Base-by-base conservation (phyloP, 2,113 vertebrate species). In the Myiopsitta monachus region DNA sequence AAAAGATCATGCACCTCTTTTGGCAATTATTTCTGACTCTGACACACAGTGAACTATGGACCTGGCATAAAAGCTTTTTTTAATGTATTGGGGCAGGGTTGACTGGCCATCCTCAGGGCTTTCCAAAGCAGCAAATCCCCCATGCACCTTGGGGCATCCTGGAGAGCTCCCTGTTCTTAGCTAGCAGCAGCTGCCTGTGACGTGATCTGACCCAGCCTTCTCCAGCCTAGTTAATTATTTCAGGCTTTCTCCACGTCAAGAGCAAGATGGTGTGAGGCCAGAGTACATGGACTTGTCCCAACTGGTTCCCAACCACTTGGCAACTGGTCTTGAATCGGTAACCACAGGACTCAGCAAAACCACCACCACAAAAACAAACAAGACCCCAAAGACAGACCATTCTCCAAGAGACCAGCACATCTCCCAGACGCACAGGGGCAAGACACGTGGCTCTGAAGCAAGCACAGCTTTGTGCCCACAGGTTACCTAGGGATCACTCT, bases 401-500 rank as follows among this genome's bases (percentile, higher is more conserved):
- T 39, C 18, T 24, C 38, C 8, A 2, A 18, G 24, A 38, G 26
- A 54, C 27, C 46, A 43, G 14, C 46, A 27, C 21, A 27, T 15
- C 19, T 55, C 70, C 63, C 26, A 43, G 1, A 16, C 0, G 0
- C 0, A 4, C 0, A 9, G 13, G 44, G 7, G 3, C 23, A 31
- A 30, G 61, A 30, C 0, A 0, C 0, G 0, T 0, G 11, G 19
- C 66, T 33, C 0, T 1, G 72, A 63, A 55, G 41, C 63, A 3
- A 31, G 52, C 19, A 41, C 23, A 9, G 36, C 83, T 62, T 9
- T 0, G 4, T 69, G 44, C 31, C 39, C 1, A 0, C 1, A 2
- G n/a, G 5, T 0, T 41, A 39, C 11, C 33, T 0, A 2, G 68
- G 57, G 57, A 59, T 10, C 14, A 59, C 14, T 23, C 72, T 88